Base-by-base conservation (phyloP, 2,113 vertebrate genomes). In the Oncorhynchus masou region DNA sequence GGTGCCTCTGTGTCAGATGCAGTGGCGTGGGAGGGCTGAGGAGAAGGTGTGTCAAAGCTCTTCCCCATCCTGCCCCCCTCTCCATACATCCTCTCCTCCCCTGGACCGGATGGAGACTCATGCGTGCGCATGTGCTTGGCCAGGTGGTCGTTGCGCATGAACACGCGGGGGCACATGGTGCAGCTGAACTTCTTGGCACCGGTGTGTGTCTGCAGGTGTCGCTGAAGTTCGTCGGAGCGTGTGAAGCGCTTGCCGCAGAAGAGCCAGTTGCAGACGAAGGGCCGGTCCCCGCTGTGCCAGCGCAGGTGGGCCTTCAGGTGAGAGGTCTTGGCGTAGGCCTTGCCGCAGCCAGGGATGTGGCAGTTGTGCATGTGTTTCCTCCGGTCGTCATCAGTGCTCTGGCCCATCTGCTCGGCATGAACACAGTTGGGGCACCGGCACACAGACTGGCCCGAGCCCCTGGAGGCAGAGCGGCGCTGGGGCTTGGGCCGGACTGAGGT, bases 191-290 rank as follows among this genome's bases (percentile, higher is more conserved):
- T 96, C 89, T 97, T 97, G 77, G 95, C 94, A 0, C 96, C 96
- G 0, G 96, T 96, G 92, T 98, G 96, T 45, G 95, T 97, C 91
- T 95, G 96, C 67, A 98, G 93, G 90, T 98, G 96, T 83, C 96
- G 91, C 89, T 98, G 96, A 71, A 98, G 94, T 93, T 97, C 96
- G 19, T 97, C 96, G 0, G 96, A 96, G 81, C 96, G 96, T 12
- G 95, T 96, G 92, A 98, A 98, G 77, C 96, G 92, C 82, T 97
- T 97, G 27, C 96, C 96, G 0, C 96, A 98, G 90, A 98, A 97
- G 1, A 98, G 94, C 97, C 97, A 97, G 90, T 96, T 98, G 93
- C 97, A 97, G 85, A 97, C 95, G 59, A 97, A 98, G 1, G 96
- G 97, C 2, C 96, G 93, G 87, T 98, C 96, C 0, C 97, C 97